Percentiles rank a stretch among this genome's conserved stretches.
phyloP scores from a whole-genome alignment of 2,888 invertebrate genomes.

The Allygus modestus region DNA sequence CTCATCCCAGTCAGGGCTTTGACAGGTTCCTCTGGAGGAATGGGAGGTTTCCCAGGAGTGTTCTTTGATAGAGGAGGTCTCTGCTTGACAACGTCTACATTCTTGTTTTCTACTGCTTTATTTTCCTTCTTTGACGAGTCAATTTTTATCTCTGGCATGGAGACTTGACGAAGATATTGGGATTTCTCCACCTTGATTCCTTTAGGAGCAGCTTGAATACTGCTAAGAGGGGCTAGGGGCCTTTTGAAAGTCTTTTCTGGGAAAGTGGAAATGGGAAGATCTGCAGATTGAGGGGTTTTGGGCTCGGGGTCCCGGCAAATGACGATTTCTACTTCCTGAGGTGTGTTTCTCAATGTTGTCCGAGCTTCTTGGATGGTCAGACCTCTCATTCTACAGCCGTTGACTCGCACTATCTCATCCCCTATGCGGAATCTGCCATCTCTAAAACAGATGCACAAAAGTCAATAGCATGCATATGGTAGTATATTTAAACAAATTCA shows the following conservation, averaged over 20 bases:
- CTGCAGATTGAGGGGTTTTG: background rate
- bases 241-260: conserved; percentile 55
- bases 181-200: conserved; percentile 52
- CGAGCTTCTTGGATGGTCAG: conserved; percentile 82
- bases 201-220: conserved; percentile 10
- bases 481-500: too few species aligned
- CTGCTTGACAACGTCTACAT: background rate
- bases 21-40: conserved; percentile 65
- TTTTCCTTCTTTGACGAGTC: conserved; percentile 59
- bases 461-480: conserved; percentile 4
- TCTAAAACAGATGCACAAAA: conserved; percentile 74
- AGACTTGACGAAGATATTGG: conserved; percentile 66
- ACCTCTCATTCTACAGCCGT: conserved; percentile 88
- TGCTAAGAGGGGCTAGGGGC: conserved; percentile 16
- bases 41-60: conserved; percentile 65
- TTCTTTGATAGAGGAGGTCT: background rate
- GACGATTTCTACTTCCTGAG: conserved; percentile 75
- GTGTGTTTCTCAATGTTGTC: conserved; percentile 73
- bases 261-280: background rate
- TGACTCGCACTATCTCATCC: conserved; percentile 94
- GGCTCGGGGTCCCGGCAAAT: conserved; percentile 70
- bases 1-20: conserved; percentile 74
- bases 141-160: conserved; percentile 69
- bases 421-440: conserved; percentile 90
- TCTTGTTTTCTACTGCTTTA: conserved; percentile 53